These are phyloP conservation scores for Eueides isabella DNA, from an alignment of 1,140 invertebrate genomes.

Conservation along the genomic window DNA sequence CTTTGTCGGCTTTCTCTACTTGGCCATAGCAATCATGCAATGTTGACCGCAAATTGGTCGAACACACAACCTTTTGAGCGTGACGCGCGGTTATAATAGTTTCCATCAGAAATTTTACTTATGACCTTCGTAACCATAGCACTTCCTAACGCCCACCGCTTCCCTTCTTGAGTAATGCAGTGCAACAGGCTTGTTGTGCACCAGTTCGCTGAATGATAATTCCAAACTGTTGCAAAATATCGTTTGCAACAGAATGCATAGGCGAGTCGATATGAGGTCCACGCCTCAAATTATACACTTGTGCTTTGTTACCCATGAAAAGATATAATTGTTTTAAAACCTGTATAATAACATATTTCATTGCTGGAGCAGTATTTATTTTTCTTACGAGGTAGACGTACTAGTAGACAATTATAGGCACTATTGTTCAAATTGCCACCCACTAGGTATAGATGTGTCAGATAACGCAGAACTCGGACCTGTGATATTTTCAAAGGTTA, in stretches of 20 bases:
- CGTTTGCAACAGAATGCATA: conserved; percentile 71
- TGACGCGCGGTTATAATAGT: conserved; percentile 53
- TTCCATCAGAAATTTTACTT: conserved; percentile 57
- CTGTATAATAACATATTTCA: conserved; percentile 26
- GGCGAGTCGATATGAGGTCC: conserved; percentile 69
- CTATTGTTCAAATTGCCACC: not conserved
- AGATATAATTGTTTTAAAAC: conserved; percentile 34
- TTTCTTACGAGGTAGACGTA: not conserved
- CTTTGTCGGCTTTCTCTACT: conserved; percentile 38
- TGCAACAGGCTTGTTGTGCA: conserved; percentile 73
- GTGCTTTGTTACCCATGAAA: conserved; percentile 55
- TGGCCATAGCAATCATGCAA: conserved; percentile 41
- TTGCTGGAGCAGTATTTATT: not conserved
- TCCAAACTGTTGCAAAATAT: conserved; percentile 72
- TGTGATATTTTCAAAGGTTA: conserved; percentile 45
- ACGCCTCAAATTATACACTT: conserved; percentile 73
- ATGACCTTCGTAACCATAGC: conserved; percentile 64
- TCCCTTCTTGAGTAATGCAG: conserved; percentile 65
- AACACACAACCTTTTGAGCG: conserved; percentile 44
- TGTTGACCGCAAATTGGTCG: conserved; percentile 44
- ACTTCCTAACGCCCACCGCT: conserved; percentile 68
- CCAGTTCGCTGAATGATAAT: conserved; percentile 79
- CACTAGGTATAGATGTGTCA: not conserved
- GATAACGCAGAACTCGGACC: conserved; percentile 15
- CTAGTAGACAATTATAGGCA: not conserved